Conservation (phyloP, 2,888 invertebrate species). For the Zygogramma bicolorata region DNA sequence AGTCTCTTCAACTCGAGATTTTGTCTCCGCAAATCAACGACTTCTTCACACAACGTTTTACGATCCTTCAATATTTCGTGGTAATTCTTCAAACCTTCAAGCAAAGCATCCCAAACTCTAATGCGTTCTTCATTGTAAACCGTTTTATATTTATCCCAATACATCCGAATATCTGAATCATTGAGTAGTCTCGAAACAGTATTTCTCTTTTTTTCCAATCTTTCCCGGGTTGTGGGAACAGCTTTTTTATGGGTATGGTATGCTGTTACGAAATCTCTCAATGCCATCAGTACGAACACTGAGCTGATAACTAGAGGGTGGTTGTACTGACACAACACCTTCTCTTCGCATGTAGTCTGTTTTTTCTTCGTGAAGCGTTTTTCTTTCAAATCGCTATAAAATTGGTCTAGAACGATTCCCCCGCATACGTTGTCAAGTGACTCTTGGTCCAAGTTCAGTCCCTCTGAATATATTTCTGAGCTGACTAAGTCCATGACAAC, state of each 20-base stretch:
- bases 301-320: slow-evolving; percentile 26
- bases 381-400: slow-evolving; percentile 15
- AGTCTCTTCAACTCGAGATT: slow-evolving; percentile 78
- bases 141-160: slow-evolving; percentile 76
- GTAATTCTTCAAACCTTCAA: slow-evolving; percentile 75
- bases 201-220: slow-evolving; percentile 55
- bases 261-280: slow-evolving; percentile 27
- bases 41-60: slow-evolving; percentile 75
- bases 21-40: slow-evolving; percentile 73
- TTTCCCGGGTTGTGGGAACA: slow-evolving; percentile 60
- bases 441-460: neutral
- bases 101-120: slow-evolving; percentile 78
- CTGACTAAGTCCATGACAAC: slow-evolving; percentile 33
- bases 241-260: neutral
- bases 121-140: slow-evolving; percentile 74
- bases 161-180: slow-evolving; percentile 72
- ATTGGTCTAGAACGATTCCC: slow-evolving; percentile 6
- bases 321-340: slow-evolving; percentile 19
- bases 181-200: slow-evolving; percentile 71
- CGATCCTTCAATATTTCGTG: slow-evolving; percentile 76
- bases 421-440: neutral
- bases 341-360: slow-evolving; percentile 9
- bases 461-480: slow-evolving; percentile 5
- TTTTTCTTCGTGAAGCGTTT: slow-evolving; percentile 10
- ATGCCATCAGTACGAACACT: slow-evolving; percentile 20